phyloP scores from a whole-genome alignment of 2,797 vertebrate species.

The Pseudocheirus occidentalis region DNA sequence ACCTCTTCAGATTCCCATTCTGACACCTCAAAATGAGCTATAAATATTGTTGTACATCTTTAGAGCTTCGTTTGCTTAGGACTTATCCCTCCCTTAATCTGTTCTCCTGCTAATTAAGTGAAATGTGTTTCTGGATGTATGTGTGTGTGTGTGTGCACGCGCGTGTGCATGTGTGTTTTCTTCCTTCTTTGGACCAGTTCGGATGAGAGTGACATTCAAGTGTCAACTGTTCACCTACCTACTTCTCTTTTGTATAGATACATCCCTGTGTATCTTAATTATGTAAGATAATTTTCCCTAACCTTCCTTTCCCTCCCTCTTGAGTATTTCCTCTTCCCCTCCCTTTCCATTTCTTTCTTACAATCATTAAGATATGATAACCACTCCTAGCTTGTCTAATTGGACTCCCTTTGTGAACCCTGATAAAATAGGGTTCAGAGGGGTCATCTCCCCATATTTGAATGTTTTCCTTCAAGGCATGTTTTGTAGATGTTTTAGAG shows the following conservation, averaged over 20 bases:
- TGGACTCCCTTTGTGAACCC: neutral
- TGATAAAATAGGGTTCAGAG: neutral
- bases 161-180: neutral
- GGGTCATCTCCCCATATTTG: neutral
- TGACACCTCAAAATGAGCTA: neutral
- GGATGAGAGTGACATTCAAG: neutral
- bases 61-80: neutral
- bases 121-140: neutral
- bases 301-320: neutral
- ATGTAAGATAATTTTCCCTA: neutral
- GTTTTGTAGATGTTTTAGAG: neutral
- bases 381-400: neutral
- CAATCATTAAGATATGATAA: neutral
- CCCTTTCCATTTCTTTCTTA: neutral
- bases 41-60: neutral
- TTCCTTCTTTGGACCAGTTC: neutral
- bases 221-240: neutral
- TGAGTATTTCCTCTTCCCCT: neutral
- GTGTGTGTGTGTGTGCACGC: too few relatives aligned
- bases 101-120: neutral
- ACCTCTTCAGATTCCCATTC: neutral
- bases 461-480: neutral
- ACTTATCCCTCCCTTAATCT: neutral
- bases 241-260: neutral
- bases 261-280: neutral